Conservation (phyloP, 1,140 invertebrate genomes). For the Temnothorax nylanderi region DNA sequence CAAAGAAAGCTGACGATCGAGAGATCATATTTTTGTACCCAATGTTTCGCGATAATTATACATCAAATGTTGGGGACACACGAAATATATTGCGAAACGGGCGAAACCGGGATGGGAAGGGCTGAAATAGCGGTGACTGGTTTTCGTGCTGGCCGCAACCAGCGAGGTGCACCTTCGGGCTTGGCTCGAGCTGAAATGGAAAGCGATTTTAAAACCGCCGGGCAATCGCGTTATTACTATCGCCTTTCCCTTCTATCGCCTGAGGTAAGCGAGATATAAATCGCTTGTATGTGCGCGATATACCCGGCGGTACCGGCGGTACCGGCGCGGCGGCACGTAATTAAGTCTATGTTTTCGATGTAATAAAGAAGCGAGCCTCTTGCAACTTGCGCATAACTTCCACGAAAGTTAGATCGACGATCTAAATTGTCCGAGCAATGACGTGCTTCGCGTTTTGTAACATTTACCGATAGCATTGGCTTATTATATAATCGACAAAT, state of each 20-base stretch:
- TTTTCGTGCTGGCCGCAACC: constrained; percentile 5
- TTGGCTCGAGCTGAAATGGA: constrained; percentile 50
- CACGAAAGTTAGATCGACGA: constrained; percentile 34
- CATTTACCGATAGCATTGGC: background rate
- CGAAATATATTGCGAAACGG: constrained; percentile 11
- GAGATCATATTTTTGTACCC: background rate
- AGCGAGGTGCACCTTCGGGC: background rate
- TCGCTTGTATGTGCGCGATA: constrained; percentile 38
- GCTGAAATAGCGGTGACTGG: constrained; percentile 33
- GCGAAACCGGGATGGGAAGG: constrained; percentile 6
- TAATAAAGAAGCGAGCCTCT: background rate
- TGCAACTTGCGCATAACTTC: constrained; percentile 19
- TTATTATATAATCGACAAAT: background rate
- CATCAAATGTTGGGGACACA: background rate
- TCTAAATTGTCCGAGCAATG: constrained; percentile 12
- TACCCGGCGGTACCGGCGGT: background rate
- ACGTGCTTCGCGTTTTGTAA: constrained; percentile 7
- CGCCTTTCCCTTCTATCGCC: constrained; percentile 61
- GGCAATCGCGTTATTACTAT: constrained; percentile 63
- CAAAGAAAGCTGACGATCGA: background rate
- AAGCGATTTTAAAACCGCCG: constrained; percentile 64
- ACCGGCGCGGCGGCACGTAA: constrained; percentile 1
- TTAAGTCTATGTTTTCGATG: constrained; percentile 43
- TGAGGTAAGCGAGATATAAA: constrained; percentile 56
- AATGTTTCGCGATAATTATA: constrained; percentile 7